Conservation (phyloP, 2,888 invertebrate species). For the Andrena trimmerana region DNA sequence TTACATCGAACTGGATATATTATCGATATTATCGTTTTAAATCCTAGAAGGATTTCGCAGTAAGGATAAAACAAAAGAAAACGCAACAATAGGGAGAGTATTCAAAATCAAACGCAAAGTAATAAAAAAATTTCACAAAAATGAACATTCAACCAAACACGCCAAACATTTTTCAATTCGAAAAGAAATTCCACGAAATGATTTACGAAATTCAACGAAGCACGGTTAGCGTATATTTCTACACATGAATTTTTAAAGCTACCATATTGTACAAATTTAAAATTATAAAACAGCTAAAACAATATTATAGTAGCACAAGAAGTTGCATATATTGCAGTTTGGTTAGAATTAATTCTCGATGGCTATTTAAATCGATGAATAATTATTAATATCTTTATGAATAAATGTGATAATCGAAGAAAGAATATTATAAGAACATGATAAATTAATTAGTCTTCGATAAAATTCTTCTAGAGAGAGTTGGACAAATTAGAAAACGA, state of each 20-base stretch:
- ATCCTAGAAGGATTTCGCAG: background rate
- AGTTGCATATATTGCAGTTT: background rate
- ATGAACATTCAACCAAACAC: slow-evolving; percentile 36
- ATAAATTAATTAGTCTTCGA: background rate
- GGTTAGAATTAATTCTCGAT: too few relatives aligned
- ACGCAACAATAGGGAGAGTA: background rate
- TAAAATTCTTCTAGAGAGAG: slow-evolving; percentile 9
- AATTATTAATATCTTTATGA: background rate
- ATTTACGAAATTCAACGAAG: slow-evolving; percentile 77
- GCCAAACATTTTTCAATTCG: slow-evolving; percentile 72
- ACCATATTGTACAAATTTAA: background rate
- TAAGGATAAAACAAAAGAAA: background rate
- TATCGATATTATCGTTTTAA: too few relatives aligned
- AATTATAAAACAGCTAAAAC: background rate
- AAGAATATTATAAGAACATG: background rate
- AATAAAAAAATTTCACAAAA: background rate
- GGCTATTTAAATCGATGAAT: too few relatives aligned
- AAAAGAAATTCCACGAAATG: slow-evolving; percentile 74
- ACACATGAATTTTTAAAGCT: background rate
- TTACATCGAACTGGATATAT: slow-evolving; percentile 7
- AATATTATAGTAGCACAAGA: background rate
- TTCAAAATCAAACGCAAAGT: background rate
- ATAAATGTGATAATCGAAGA: background rate
- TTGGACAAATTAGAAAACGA: slow-evolving; percentile 64
- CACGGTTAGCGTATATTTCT: slow-evolving; percentile 63